A percentile compares a stretch with the other conserved stretches of the same genome.
Evolutionary conservation across 2,113 vertebrate genomes (phyloP).

Genomic region (Calypte anna): DNA sequence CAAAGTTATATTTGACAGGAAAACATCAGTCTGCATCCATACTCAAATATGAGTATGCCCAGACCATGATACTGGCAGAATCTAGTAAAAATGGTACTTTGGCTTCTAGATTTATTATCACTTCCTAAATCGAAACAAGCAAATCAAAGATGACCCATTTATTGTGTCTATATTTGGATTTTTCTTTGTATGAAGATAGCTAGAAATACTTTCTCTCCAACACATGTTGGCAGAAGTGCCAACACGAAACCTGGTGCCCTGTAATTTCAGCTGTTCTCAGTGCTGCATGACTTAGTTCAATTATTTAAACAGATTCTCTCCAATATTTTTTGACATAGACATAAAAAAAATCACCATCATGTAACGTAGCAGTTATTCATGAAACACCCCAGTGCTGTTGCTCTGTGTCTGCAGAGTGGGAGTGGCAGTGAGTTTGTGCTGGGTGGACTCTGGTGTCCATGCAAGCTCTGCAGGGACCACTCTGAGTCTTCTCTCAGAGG

Average conservation of each 20-base stretch:
- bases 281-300: background rate
- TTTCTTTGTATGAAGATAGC: background rate
- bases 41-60: background rate
- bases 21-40: background rate
- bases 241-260: background rate
- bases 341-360: background rate
- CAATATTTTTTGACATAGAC: background rate
- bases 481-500: background rate
- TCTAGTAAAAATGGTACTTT: background rate
- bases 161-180: background rate
- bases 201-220: background rate
- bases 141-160: background rate
- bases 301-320: background rate
- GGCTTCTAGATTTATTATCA: background rate
- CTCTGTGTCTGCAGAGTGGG: background rate
- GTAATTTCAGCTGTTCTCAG: background rate
- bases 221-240: background rate
- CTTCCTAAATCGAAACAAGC: background rate
- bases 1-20: background rate
- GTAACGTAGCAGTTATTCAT: background rate
- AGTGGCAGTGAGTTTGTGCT: rapidly evolving
- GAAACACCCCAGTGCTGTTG: rapidly evolving
- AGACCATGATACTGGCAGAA: background rate
- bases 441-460: background rate
- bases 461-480: background rate